Percentiles rank a stretch among this genome's conserved stretches.
Conservation (phyloP, 2,797 vertebrate species). For the Sebastes hopkinsi region DNA sequence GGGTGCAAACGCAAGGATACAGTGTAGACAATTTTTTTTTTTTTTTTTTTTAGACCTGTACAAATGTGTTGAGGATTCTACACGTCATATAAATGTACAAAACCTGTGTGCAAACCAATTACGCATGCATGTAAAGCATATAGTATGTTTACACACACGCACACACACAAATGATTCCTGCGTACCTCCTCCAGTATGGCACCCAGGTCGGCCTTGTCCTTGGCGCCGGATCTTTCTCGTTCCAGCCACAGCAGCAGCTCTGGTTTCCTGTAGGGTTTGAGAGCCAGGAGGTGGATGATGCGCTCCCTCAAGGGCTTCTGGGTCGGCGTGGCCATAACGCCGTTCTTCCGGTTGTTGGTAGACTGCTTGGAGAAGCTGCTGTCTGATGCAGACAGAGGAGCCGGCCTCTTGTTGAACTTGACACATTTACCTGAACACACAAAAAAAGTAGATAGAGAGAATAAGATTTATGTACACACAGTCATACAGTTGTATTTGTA, state of each 20-base stretch:
- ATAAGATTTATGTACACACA: neutral
- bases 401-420: conserved; percentile 72
- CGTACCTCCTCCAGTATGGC: conserved; percentile 82
- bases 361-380: conserved; percentile 62
- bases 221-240: conserved; percentile 67
- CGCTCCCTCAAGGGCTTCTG: conserved; percentile 80
- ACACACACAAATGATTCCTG: neutral
- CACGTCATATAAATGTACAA: neutral
- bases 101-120: neutral
- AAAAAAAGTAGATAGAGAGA: neutral
- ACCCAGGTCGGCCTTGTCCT: conserved; percentile 77
- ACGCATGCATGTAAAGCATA: neutral
- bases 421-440: conserved; percentile 77
- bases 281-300: conserved; percentile 81
- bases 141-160: neutral
- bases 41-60: neutral
- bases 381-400: conserved; percentile 52
- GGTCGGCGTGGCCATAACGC: conserved; percentile 17
- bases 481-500: neutral
- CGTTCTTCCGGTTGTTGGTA: conserved; percentile 65
- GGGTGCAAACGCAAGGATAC: neutral
- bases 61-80: neutral
- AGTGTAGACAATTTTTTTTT: neutral
- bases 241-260: conserved; percentile 83
- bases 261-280: conserved; percentile 81